Conservation (phyloP, 2,113 vertebrate species). For the Cathartes aura region DNA sequence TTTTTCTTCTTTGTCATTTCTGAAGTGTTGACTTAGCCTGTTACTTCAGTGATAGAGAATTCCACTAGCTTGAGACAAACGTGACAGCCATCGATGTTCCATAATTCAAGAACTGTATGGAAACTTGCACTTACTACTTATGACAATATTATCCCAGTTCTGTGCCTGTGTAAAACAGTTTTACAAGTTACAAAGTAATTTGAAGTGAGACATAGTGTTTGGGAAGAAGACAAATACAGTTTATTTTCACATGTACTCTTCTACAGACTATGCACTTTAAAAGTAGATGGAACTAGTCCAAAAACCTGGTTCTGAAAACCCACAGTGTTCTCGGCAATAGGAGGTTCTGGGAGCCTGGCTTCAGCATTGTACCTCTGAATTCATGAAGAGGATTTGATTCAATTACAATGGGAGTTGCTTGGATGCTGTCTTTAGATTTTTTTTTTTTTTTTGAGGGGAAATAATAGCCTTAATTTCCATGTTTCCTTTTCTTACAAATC, state of each 20-base stretch:
- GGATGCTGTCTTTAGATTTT: neutral
- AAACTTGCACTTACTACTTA: neutral
- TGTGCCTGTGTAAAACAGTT: neutral
- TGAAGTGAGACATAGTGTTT: neutral
- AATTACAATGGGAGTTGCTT: neutral
- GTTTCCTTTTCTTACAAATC: neutral
- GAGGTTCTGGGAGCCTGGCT: neutral
- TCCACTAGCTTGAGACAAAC: neutral
- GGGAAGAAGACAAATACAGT: neutral
- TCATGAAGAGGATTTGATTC: neutral
- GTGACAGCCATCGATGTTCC: accelerated
- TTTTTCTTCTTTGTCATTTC: neutral
- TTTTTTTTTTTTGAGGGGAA: neutral
- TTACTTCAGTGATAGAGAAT: neutral
- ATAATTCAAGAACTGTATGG: neutral
- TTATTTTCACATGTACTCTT: neutral
- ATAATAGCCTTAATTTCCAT: neutral
- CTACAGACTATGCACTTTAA: neutral
- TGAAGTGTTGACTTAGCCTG: neutral
- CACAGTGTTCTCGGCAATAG: neutral
- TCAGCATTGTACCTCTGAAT: neutral
- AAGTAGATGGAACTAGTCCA: neutral
- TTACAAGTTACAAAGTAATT: neutral
- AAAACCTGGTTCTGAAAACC: neutral
- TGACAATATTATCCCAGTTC: neutral